Evolutionary conservation across 2,113 vertebrate species (phyloP).

Genomic region (Genyomyrus donnyi): DNA sequence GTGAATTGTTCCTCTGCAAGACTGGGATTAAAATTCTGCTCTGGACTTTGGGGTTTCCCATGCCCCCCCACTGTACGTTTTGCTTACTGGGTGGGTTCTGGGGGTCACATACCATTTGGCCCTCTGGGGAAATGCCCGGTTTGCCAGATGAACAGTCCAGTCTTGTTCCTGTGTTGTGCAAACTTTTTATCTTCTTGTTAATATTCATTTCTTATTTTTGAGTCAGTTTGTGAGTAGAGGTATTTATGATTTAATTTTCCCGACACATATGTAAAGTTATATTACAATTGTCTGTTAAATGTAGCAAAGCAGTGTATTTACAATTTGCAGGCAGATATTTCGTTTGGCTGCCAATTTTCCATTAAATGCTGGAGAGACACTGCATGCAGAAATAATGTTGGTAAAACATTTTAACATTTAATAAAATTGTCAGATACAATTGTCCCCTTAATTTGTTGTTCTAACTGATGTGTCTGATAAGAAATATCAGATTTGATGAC

Average conservation of each 20-base stretch:
- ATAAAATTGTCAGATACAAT: not conserved
- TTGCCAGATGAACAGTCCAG: not conserved
- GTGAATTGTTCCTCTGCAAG: conserved; percentile 10
- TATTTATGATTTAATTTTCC: not conserved
- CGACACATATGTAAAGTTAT: not conserved
- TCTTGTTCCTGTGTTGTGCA: not conserved
- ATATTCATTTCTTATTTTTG: not conserved
- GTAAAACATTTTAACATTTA: not conserved
- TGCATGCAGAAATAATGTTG: not conserved
- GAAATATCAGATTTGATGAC: not conserved
- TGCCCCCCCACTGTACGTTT: not conserved
- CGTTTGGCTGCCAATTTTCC: not conserved
- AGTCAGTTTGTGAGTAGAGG: not conserved
- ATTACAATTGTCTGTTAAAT: not conserved
- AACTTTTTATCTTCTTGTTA: not conserved
- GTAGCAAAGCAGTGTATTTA: not conserved
- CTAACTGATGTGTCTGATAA: not conserved
- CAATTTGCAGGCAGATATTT: not conserved
- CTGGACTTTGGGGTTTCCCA: not conserved
- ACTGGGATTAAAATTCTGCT: not conserved
- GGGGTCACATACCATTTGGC: not conserved
- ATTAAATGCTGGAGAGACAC: not conserved
- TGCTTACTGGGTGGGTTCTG: not conserved
- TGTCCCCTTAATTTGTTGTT: not conserved
- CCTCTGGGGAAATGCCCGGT: not conserved